These are phyloP conservation scores for Labia minor DNA, from an alignment of 2,888 invertebrate species.

Conservation along the genomic window DNA sequence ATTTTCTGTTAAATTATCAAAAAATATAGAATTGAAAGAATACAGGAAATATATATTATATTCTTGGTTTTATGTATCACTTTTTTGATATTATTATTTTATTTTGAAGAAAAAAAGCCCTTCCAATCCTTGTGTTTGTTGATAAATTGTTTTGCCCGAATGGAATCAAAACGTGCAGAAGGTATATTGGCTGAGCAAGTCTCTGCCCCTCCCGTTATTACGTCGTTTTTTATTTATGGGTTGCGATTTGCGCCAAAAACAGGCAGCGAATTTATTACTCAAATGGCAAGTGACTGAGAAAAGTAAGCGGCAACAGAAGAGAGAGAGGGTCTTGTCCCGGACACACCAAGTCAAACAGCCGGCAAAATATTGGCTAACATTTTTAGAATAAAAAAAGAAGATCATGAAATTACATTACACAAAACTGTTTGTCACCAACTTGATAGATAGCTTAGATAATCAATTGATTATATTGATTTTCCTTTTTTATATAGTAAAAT, in stretches of 20 bases:
- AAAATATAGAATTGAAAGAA: too few species aligned
- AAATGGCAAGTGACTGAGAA: not conserved
- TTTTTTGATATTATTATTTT: not conserved
- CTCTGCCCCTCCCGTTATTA: not conserved
- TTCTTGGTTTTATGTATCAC: not conserved
- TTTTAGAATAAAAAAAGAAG: too few species aligned
- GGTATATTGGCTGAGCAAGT: conserved; percentile 7
- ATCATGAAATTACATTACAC: too few species aligned
- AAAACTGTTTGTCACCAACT: too few species aligned
- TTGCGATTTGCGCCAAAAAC: conserved; percentile 13
- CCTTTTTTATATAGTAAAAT: too few species aligned
- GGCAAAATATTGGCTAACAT: too few species aligned
- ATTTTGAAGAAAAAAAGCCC: conserved; percentile 1
- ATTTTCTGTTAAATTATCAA: too few species aligned
- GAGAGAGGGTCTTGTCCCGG: too few species aligned
- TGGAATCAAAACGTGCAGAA: conserved; percentile 5
- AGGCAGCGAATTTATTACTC: not conserved
- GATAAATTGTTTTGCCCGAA: conserved; percentile 1
- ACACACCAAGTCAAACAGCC: too few species aligned
- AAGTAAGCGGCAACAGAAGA: not conserved
- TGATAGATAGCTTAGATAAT: too few species aligned
- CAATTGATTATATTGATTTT: too few species aligned
- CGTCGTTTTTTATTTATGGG: not conserved
- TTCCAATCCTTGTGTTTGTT: conserved; percentile 13
- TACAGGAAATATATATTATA: too few species aligned